These are phyloP conservation scores for Plebejus argus DNA, from an alignment of 2,888 invertebrate species.

Conservation along the genomic window DNA sequence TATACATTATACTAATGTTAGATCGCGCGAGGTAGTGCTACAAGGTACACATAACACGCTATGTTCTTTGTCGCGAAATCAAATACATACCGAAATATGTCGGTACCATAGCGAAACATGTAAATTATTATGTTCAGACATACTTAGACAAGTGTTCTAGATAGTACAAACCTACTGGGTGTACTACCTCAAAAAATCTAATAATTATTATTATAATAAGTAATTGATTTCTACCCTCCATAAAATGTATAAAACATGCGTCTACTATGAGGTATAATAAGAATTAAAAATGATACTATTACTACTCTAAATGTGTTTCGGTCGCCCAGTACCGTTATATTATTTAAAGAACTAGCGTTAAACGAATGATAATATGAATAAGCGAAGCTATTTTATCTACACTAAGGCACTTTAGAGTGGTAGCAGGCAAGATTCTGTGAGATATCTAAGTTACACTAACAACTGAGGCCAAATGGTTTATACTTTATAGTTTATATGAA, in stretches of 20 bases:
- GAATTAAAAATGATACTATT: background rate
- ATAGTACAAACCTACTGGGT: background rate
- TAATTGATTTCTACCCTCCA: conserved; percentile 13
- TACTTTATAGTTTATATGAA: no score
- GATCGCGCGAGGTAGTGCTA: background rate
- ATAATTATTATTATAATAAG: background rate
- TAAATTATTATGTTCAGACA: background rate
- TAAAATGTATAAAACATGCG: background rate
- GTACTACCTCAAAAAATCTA: background rate
- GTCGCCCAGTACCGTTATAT: background rate
- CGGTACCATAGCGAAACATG: background rate
- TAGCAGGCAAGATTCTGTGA: conserved; percentile 34
- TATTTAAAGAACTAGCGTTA: background rate
- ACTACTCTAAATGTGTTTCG: background rate
- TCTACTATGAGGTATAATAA: background rate
- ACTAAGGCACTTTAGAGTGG: conserved; percentile 33
- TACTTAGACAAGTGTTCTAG: background rate
- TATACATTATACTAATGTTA: conserved; percentile 24
- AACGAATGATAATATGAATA: conserved; percentile 25
- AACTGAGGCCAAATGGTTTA: conserved; percentile 5
- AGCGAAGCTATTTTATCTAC: conserved; percentile 30
- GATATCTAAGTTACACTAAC: conserved; percentile 2
- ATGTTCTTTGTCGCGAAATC: background rate
- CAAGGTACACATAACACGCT: background rate
- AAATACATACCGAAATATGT: background rate